phyloP scores from a whole-genome alignment of 2,113 vertebrate genomes.

The Rhabdornis inornatus region DNA sequence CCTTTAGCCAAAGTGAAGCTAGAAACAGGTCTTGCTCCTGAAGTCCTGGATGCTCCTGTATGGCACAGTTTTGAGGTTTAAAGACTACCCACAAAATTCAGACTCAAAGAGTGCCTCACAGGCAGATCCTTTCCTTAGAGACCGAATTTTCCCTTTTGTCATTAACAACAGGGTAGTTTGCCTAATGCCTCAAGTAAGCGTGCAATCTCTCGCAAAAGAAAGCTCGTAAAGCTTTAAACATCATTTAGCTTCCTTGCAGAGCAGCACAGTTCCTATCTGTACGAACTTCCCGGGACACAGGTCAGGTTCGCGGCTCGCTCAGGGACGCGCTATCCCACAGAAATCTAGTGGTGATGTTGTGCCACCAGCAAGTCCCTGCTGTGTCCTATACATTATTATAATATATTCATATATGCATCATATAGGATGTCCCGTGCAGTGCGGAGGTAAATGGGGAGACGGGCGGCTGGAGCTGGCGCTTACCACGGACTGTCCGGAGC shows the following conservation, averaged over 20 bases:
- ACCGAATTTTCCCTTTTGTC: neutral
- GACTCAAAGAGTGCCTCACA: neutral
- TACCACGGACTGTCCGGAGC: accelerated
- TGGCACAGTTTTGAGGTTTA: neutral
- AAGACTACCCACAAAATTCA: neutral
- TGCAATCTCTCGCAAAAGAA: neutral
- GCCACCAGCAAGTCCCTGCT: accelerated
- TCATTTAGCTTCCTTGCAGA: neutral
- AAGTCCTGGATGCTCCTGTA: neutral
- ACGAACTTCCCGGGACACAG: accelerated
- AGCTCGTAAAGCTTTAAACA: neutral
- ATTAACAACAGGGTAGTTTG: neutral
- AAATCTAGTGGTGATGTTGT: accelerated
- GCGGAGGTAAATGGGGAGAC: accelerated
- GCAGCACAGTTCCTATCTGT: accelerated
- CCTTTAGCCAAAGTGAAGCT: neutral
- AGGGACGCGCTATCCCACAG: accelerated
- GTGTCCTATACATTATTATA: accelerated
- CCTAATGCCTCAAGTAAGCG: neutral
- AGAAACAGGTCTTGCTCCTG: neutral
- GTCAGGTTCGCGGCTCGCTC: accelerated
- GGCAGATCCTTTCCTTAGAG: neutral
- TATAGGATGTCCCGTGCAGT: accelerated
- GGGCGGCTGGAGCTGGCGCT: accelerated
- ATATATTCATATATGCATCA: too few species aligned